These are phyloP conservation scores for Erannis defoliaria DNA, from an alignment of 2,888 invertebrate species.

Conservation along the genomic window DNA sequence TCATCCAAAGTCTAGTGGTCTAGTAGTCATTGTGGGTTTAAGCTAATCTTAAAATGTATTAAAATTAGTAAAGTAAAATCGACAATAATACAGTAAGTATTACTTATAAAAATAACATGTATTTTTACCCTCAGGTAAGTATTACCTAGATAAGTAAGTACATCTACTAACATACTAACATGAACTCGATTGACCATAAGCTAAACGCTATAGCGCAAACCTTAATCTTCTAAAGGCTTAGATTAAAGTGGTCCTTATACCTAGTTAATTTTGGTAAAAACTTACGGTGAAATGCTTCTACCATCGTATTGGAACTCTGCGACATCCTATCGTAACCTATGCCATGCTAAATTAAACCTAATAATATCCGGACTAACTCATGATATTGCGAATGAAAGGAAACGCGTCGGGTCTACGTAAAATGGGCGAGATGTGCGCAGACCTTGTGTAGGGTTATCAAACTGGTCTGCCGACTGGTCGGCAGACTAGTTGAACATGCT, in stretches of 20 bases:
- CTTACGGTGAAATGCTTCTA: slow-evolving; percentile 69
- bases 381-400: slow-evolving; percentile 41
- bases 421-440: slow-evolving; percentile 55
- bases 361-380: neutral
- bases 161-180: no score
- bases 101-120: no score
- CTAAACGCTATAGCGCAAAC: slow-evolving; percentile 63
- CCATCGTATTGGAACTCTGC: slow-evolving; percentile 52
- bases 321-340: slow-evolving; percentile 40
- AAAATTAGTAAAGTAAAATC: no score
- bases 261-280: slow-evolving; percentile 85
- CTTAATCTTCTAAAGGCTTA: slow-evolving; percentile 78
- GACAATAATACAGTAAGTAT: no score
- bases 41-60: no score
- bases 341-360: slow-evolving; percentile 12
- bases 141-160: no score
- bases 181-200: slow-evolving; percentile 2
- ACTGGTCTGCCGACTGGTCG: slow-evolving; percentile 57
- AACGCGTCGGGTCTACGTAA: slow-evolving; percentile 55
- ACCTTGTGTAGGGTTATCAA: slow-evolving; percentile 54
- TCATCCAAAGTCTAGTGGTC: no score
- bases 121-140: no score
- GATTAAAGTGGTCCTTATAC: slow-evolving; percentile 78
- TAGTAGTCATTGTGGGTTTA: no score
- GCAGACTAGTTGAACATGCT: slow-evolving; percentile 59